phyloP scores from a whole-genome alignment of 1,140 invertebrate genomes.

The Drosophila parabipectinata region DNA sequence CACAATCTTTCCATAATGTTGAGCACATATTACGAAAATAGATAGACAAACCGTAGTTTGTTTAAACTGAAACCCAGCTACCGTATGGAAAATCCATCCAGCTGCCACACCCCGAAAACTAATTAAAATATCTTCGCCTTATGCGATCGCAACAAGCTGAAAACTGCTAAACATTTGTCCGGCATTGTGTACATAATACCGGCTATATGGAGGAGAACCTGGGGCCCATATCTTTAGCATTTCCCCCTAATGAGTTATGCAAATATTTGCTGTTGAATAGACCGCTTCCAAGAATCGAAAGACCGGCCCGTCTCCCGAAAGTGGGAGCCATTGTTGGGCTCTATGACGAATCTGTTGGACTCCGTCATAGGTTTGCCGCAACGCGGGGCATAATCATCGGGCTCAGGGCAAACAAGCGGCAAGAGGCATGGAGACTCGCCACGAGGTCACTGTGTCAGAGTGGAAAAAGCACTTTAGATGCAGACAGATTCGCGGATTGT shows the following conservation, averaged over 20 bases:
- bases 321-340: conserved; percentile 38
- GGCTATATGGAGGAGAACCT: not conserved
- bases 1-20: conserved; percentile 72
- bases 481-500: conserved; percentile 71
- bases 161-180: conserved; percentile 34
- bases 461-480: conserved; percentile 65
- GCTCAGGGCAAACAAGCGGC: conserved; percentile 36
- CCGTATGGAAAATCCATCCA: conserved; percentile 28
- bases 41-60: not conserved
- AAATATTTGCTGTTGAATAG: conserved; percentile 72
- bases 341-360: conserved; percentile 48
- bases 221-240: conserved; percentile 50
- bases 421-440: conserved; percentile 32
- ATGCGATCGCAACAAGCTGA: conserved; percentile 61
- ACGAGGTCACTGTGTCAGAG: conserved; percentile 77
- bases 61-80: conserved; percentile 38
- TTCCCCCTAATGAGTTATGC: conserved; percentile 74
- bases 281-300: conserved; percentile 53
- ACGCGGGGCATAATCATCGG: conserved; percentile 72
- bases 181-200: conserved; percentile 5
- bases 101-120: conserved; percentile 62
- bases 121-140: conserved; percentile 75
- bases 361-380: conserved; percentile 37
- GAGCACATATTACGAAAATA: conserved; percentile 37
- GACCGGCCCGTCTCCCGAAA: conserved; percentile 16